phyloP scores from a whole-genome alignment of 2,797 vertebrate species.

The Sebastiscus albofasciatus region DNA sequence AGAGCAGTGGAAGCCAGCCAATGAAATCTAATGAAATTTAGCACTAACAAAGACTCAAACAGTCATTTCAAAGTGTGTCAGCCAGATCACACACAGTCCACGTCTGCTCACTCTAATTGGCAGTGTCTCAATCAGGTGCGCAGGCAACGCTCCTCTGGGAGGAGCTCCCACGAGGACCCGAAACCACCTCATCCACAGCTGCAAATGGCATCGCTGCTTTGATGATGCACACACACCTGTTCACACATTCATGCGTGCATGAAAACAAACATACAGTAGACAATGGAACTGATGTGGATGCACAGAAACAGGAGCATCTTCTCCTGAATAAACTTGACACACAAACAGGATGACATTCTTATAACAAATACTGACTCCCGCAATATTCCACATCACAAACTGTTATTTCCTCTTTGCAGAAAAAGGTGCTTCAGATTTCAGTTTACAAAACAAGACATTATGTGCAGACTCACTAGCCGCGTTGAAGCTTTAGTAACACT shows the following conservation, averaged over 20 bases:
- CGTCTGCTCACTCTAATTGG: constrained; percentile 57
- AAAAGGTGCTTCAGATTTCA: constrained; percentile 1
- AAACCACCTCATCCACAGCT: constrained; percentile 43
- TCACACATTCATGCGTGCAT: constrained; percentile 25
- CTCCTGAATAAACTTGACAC: constrained; percentile 23
- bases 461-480: neutral
- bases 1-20: neutral
- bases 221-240: constrained; percentile 41
- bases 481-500: neutral
- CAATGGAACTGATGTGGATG: constrained; percentile 1
- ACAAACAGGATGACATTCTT: constrained; percentile 19
- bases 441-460: constrained; percentile 12
- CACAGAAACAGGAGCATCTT: neutral
- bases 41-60: constrained; percentile 2
- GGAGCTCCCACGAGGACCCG: constrained; percentile 34
- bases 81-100: constrained; percentile 42
- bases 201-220: constrained; percentile 25
- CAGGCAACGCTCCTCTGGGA: constrained; percentile 35
- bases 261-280: constrained; percentile 36
- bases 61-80: constrained; percentile 30
- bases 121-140: constrained; percentile 50
- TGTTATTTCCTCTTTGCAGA: constrained; percentile 7
- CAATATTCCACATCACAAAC: constrained; percentile 21
- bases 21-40: constrained; percentile 25
- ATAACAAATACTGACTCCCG: constrained; percentile 1